These are phyloP conservation scores for Leptinotarsa defecta DNA, from an alignment of 1,140 invertebrate genomes.

Conservation along the genomic window DNA sequence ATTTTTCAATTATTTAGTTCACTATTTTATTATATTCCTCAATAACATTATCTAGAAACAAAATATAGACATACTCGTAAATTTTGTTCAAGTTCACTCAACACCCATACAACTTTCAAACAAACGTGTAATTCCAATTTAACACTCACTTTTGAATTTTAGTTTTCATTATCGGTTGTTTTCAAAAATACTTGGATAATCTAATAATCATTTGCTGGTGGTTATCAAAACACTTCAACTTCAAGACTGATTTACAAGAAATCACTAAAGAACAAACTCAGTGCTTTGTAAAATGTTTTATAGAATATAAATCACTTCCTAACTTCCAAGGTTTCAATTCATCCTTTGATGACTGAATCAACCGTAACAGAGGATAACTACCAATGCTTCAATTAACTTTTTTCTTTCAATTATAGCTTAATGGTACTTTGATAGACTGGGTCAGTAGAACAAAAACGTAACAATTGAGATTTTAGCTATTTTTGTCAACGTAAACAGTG, in stretches of 20 bases:
- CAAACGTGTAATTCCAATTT: too few species aligned
- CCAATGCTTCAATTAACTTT: not conserved
- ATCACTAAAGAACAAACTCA: not conserved
- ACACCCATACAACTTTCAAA: too few species aligned
- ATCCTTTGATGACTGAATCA: not conserved
- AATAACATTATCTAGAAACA: too few species aligned
- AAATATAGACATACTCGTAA: too few species aligned
- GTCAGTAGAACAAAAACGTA: not conserved
- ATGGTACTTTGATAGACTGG: not conserved
- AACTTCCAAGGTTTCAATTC: not conserved
- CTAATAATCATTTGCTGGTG: not conserved
- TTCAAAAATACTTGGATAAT: not conserved
- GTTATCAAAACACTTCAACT: not conserved
- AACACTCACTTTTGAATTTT: slow-evolving; percentile 1
- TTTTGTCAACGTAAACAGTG: too few species aligned
- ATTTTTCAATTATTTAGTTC: too few species aligned
- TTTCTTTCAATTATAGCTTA: slow-evolving; percentile 3
- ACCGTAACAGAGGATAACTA: not conserved
- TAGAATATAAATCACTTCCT: not conserved
- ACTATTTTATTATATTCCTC: too few species aligned
- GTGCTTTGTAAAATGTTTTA: not conserved
- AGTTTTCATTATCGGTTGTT: not conserved
- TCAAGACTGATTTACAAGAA: not conserved
- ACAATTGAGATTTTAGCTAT: not conserved
- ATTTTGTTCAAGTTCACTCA: too few species aligned